Base-by-base conservation (phyloP, 2,888 invertebrate genomes). In the Empis stercorea region DNA sequence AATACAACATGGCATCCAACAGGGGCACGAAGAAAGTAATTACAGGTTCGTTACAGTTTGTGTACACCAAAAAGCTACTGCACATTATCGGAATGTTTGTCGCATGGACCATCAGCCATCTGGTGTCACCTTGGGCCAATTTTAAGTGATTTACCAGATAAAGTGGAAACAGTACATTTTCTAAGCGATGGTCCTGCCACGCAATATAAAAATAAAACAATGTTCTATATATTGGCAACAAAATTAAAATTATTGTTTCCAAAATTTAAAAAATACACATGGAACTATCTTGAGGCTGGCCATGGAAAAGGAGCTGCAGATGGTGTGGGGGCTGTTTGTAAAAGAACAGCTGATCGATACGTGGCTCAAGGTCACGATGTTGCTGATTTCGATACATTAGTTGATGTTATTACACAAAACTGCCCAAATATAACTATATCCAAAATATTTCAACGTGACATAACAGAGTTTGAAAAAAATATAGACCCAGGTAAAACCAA, bases 271-370 rank as follows among this genome's bases (percentile, higher is more conserved):
- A 44, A 47, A 23, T 55, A 48, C 39, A 54, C 55, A 14, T 62
- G 59, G 59, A 58, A 61, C 46, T 61, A 52, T 51, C 61, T 62
- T 46, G 61, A 60, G 17, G 59, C 61, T 41, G 58, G 61, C 5
- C 60, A 62, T n/a, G n/a, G n/a, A n/a, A n/a, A n/a, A n/a, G n/a
- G n/a, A n/a, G n/a, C n/a, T n/a, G n/a, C n/a, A n/a, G n/a, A n/a
- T 57, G 61, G 61, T 46, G 51, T 63, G 40, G 61, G 62, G 13
- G 63, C 57, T 16, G 55, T 54, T 7, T 60, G 60, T 48, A 64
- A 65, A 48, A 45, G 61, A 56, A 61, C 58, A 11, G 61, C 62
- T 40, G 59, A 64, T 48, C 42, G 53, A 51, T 48, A 61, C 3
- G 54, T 64, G 30, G 59, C 60, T 48, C 43, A 45, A 44, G 59